Evolutionary conservation across 2,888 invertebrate species (phyloP).

Genomic region (Reticulitermes lucifugus): DNA sequence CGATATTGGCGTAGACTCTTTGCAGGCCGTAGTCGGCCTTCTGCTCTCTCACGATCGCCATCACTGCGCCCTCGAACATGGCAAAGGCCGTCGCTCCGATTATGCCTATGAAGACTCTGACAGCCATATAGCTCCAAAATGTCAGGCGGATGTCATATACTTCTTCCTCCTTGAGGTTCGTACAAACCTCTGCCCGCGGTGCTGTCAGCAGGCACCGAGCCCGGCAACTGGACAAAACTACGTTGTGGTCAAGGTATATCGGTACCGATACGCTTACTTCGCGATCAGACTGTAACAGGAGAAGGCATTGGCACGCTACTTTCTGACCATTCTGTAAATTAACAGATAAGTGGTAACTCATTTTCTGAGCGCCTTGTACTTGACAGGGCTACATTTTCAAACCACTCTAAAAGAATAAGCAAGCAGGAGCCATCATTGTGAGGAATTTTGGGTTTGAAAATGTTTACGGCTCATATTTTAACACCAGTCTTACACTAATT

Average conservation of each 20-base stretch:
- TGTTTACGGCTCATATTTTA: too few relatives aligned
- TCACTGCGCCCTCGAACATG: slow-evolving; percentile 83
- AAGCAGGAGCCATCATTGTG: too few relatives aligned
- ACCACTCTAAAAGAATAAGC: too few relatives aligned
- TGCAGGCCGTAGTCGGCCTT: slow-evolving; percentile 83
- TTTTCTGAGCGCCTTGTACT: too few relatives aligned
- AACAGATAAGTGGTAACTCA: too few relatives aligned
- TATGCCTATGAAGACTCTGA: slow-evolving; percentile 71
- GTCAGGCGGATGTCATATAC: slow-evolving; percentile 75
- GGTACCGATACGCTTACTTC: slow-evolving; percentile 1
- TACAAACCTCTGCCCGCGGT: slow-evolving; percentile 68
- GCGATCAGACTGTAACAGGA: too few relatives aligned
- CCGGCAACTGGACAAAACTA: slow-evolving; percentile 11
- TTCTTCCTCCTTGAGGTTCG: slow-evolving; percentile 69
- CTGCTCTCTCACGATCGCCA: slow-evolving; percentile 79
- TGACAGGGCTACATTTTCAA: too few relatives aligned
- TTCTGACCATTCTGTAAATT: too few relatives aligned
- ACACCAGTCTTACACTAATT: too few relatives aligned
- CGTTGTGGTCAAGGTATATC: neutral
- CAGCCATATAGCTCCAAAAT: slow-evolving; percentile 78
- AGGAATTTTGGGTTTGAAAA: too few relatives aligned
- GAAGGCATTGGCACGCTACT: too few relatives aligned
- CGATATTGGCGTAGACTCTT: slow-evolving; percentile 79
- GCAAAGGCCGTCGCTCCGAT: slow-evolving; percentile 81
- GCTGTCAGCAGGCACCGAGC: slow-evolving; percentile 38